Percentiles rank a stretch among this genome's conserved stretches.
These are phyloP conservation scores for Hydrozoanthus gracilis DNA, from an alignment of 92 coral and sea anemone species.

Conservation along the genomic window DNA sequence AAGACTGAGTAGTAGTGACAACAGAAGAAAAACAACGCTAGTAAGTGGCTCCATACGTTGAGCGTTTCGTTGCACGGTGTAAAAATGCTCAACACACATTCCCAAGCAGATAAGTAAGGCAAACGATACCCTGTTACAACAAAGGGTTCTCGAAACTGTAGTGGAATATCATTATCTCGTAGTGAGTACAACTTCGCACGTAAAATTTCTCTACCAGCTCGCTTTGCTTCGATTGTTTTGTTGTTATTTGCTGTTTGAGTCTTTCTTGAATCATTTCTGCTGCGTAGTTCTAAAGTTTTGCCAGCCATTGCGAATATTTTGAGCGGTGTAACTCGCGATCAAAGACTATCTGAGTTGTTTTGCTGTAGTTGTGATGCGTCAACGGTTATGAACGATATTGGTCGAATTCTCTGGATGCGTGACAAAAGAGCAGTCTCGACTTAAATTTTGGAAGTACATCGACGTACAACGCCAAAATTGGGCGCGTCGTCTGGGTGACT, in stretches of 20 bases:
- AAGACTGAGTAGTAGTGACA: constrained; percentile 67
- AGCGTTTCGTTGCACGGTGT: constrained; percentile 83
- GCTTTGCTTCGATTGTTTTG: neutral
- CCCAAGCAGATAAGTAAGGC: constrained; percentile 75
- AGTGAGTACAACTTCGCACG: constrained; percentile 31
- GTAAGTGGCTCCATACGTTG: constrained; percentile 92
- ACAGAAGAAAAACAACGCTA: constrained; percentile 68
- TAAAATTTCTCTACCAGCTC: neutral
- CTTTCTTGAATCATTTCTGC: constrained; percentile 2
- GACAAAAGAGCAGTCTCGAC: constrained; percentile 11
- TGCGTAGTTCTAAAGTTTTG: constrained; percentile 19
- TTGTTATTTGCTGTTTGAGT: constrained; percentile 20
- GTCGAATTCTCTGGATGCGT: neutral
- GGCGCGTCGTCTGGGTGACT: neutral
- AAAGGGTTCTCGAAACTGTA: constrained; percentile 90
- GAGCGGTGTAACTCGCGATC: neutral
- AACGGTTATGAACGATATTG: neutral
- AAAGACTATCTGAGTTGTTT: neutral
- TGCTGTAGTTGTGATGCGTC: constrained; percentile 15
- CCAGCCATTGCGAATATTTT: constrained; percentile 15
- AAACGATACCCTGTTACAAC: constrained; percentile 87
- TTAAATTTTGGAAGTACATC: neutral
- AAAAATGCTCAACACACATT: constrained; percentile 75
- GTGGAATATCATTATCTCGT: constrained; percentile 69
- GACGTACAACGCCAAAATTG: neutral